These are phyloP conservation scores for Sarcophaga variegata DNA, from an alignment of 2,888 invertebrate genomes.

Conservation along the genomic window DNA sequence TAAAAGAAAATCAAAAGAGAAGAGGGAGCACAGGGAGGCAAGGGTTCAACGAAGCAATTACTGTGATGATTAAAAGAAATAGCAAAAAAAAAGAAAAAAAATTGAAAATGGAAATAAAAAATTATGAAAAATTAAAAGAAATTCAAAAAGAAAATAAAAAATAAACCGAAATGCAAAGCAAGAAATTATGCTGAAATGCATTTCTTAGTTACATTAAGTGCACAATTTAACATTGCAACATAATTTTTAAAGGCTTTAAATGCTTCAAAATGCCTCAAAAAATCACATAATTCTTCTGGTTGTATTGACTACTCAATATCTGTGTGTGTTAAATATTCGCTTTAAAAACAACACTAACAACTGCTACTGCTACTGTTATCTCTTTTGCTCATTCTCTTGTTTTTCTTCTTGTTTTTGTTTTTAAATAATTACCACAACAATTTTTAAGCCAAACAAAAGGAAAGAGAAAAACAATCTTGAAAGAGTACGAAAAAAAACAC, in stretches of 20 bases:
- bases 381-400: too few relatives aligned
- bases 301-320: not conserved
- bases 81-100: not conserved
- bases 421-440: constrained; percentile 68
- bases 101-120: not conserved
- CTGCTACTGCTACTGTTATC: not conserved
- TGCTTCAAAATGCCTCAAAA: not conserved
- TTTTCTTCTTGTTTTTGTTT: not conserved
- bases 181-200: too few relatives aligned
- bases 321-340: constrained; percentile 2
- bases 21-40: too few relatives aligned
- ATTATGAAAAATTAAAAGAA: not conserved
- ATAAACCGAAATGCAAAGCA: not conserved
- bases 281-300: not conserved
- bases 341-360: constrained; percentile 30
- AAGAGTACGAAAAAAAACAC: constrained; percentile 19
- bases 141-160: not conserved
- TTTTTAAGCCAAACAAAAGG: constrained; percentile 54
- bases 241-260: not conserved
- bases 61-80: not conserved
- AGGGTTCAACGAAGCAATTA: not conserved
- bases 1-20: not conserved
- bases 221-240: not conserved
- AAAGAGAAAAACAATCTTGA: constrained; percentile 20
- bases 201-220: not conserved